Conservation (phyloP, 2,888 invertebrate genomes). For the Sicus ferrugineus region DNA sequence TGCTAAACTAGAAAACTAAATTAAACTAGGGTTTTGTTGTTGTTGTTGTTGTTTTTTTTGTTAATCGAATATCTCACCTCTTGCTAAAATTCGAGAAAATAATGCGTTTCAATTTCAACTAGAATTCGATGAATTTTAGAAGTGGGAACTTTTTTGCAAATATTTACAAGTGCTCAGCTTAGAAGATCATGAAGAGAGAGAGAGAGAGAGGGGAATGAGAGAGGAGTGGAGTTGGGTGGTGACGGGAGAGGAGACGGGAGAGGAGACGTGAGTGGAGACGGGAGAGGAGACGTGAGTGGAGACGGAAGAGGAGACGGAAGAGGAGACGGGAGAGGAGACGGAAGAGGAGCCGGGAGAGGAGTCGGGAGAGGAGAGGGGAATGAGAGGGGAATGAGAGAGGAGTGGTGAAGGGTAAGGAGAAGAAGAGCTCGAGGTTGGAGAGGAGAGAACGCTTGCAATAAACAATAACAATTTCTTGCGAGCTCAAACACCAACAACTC, state of each 20-base stretch:
- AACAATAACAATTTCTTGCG: slow-evolving; percentile 11
- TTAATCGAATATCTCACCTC: not conserved
- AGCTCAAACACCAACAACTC: not conserved
- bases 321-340: too few species aligned
- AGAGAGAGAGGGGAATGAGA: not conserved
- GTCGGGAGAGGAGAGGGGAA: too few species aligned
- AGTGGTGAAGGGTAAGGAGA: too few species aligned
- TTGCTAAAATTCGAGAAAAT: slow-evolving; percentile 1
- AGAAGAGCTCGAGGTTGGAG: too few species aligned
- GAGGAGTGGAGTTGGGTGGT: too few species aligned
- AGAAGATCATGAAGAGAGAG: not conserved
- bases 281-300: not conserved
- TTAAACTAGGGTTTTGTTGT: slow-evolving; percentile 10
- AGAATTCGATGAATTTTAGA: too few species aligned
- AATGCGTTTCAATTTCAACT: not conserved
- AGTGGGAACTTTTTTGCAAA: not conserved
- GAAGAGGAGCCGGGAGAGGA: too few species aligned
- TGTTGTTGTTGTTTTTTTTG: not conserved
- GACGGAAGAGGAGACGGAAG: too few species aligned
- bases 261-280: not conserved
- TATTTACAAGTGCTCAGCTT: slow-evolving; percentile 15
- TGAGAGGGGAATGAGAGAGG: too few species aligned
- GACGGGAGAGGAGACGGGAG: not conserved
- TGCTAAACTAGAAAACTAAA: not conserved
- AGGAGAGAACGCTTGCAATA: too few species aligned